Evolutionary conservation across 2,888 invertebrate genomes (phyloP).

Genomic region (Scrobipalpa atriplicella): DNA sequence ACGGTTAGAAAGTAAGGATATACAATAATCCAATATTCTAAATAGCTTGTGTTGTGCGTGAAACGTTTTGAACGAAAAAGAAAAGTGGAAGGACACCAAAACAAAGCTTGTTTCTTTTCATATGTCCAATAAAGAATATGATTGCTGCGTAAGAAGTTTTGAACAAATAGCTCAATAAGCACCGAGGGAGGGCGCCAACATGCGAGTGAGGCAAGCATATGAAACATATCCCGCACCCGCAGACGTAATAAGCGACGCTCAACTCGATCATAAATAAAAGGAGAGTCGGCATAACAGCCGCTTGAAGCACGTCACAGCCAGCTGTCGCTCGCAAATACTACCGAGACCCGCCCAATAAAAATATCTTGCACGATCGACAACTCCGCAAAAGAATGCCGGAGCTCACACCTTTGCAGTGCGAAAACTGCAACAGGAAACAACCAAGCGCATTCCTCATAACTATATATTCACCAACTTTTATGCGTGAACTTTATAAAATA

Average conservation of each 20-base stretch:
- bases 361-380: constrained; percentile 49
- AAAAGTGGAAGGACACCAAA: neutral
- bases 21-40: neutral
- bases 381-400: constrained; percentile 29
- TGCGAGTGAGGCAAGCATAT: constrained; percentile 62
- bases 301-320: constrained; percentile 69
- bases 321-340: constrained; percentile 64
- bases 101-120: constrained; percentile 9
- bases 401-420: constrained; percentile 33
- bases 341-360: constrained; percentile 58
- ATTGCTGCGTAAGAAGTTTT: constrained; percentile 36
- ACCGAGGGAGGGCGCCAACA: constrained; percentile 55
- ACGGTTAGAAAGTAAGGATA: constrained; percentile 34
- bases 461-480: constrained; percentile 29
- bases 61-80: neutral
- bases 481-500: constrained; percentile 41
- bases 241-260: constrained; percentile 74
- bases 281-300: constrained; percentile 64
- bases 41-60: neutral
- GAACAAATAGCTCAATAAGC: constrained; percentile 65
- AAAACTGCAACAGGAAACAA: constrained; percentile 35
- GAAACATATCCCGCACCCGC: constrained; percentile 65
- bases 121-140: constrained; percentile 38
- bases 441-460: constrained; percentile 30
- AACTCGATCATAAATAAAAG: constrained; percentile 77